A percentile compares a stretch with the other conserved stretches of the same genome.
Evolutionary conservation across 2,113 vertebrate species (phyloP).

Genomic region (Rhinoptilus africanus): DNA sequence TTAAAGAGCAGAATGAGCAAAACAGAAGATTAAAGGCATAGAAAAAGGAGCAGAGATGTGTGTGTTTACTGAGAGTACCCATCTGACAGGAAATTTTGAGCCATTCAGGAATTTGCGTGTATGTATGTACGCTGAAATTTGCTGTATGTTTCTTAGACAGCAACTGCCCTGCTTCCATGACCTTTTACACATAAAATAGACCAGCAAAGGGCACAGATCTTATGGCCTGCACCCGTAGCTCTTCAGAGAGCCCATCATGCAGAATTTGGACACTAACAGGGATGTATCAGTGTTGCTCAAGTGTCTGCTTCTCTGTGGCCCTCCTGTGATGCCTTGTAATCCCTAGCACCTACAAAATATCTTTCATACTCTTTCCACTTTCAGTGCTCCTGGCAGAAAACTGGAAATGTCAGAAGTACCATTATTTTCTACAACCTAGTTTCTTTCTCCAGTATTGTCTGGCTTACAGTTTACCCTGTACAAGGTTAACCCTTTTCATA

Average conservation of each 20-base stretch:
- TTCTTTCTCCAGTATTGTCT: background rate
- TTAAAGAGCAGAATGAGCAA: constrained; percentile 52
- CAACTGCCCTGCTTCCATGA: background rate
- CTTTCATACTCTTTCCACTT: background rate
- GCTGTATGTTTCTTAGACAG: background rate
- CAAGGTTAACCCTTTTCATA: background rate
- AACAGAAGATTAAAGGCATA: background rate
- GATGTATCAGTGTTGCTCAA: background rate
- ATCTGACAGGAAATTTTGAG: background rate
- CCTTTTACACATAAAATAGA: accelerated
- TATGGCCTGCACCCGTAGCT: background rate
- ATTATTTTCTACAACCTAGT: background rate
- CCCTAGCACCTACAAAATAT: background rate
- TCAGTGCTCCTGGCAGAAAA: background rate
- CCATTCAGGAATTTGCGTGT: background rate
- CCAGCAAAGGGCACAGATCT: background rate
- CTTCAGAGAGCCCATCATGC: background rate
- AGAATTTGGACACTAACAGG: background rate
- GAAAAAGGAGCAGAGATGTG: background rate
- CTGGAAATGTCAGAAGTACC: background rate
- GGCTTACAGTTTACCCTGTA: background rate
- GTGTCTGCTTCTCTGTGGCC: background rate
- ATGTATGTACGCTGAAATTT: background rate
- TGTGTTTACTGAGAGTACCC: background rate
- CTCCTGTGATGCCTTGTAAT: background rate